These are phyloP conservation scores for Gopherus flavomarginatus DNA, from an alignment of 2,113 vertebrate genomes.

Conservation along the genomic window DNA sequence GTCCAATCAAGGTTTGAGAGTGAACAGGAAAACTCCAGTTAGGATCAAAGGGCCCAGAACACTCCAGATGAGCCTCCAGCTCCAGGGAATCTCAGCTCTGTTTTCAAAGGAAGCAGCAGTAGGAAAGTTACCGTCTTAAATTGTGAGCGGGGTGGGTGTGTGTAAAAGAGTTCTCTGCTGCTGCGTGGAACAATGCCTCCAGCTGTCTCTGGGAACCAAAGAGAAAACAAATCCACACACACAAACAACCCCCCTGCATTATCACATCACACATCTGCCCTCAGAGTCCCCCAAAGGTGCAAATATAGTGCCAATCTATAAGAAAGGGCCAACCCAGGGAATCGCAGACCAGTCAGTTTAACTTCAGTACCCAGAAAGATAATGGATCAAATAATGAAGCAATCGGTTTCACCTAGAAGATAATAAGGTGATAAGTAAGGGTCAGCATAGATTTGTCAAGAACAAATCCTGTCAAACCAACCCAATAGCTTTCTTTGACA, in stretches of 20 bases:
- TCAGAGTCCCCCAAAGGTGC: background rate
- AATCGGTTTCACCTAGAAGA: too few species aligned
- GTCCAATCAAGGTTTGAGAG: background rate
- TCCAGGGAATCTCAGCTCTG: background rate
- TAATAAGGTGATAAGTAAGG: too few species aligned
- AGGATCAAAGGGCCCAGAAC: background rate
- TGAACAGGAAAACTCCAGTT: background rate
- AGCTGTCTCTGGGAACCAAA: background rate
- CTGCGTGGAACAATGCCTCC: background rate
- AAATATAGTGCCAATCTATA: too few species aligned
- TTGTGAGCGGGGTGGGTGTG: background rate
- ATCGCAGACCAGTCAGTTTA: too few species aligned
- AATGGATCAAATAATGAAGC: too few species aligned
- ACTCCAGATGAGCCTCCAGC: background rate
- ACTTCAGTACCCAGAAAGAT: too few species aligned
- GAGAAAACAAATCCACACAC: background rate
- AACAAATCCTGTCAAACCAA: too few species aligned
- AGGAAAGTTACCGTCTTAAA: rapidly evolving
- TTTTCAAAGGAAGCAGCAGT: background rate
- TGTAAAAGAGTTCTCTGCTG: background rate
- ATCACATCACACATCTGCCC: background rate
- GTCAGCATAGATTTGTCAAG: too few species aligned
- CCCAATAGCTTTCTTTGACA: too few species aligned
- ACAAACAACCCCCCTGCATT: background rate
- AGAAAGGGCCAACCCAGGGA: too few species aligned